These are phyloP conservation scores for Intellagama lesueurii DNA, from an alignment of 2,797 vertebrate genomes.

Conservation along the genomic window DNA sequence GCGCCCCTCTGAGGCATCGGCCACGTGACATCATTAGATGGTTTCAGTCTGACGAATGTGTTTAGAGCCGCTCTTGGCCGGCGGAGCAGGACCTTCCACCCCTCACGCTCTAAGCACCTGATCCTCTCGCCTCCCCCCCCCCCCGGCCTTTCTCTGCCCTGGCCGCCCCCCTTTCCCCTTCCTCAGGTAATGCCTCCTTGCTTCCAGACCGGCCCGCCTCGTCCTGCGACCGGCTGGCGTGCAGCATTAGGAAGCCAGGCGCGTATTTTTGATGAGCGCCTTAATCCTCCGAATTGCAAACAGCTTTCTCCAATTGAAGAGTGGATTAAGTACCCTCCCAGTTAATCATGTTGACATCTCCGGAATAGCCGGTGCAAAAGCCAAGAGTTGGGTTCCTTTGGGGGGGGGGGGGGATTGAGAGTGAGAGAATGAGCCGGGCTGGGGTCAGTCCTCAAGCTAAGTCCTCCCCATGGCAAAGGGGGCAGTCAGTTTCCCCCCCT, in stretches of 20 bases:
- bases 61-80: not conserved
- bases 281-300: conserved; percentile 74
- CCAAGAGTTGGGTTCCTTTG: conserved; percentile 23
- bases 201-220: too few relatives aligned
- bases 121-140: not conserved
- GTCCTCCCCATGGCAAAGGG: not conserved
- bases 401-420: not conserved
- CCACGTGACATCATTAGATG: too few relatives aligned
- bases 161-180: too few relatives aligned
- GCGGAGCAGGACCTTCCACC: not conserved
- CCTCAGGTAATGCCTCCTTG: not conserved
- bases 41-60: too few relatives aligned
- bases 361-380: conserved; percentile 47
- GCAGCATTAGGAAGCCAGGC: conserved; percentile 63
- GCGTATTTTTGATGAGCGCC: conserved; percentile 68
- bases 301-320: conserved; percentile 74
- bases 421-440: not conserved
- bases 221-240: too few relatives aligned
- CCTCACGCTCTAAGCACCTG: too few relatives aligned
- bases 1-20: too few relatives aligned
- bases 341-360: conserved; percentile 71
- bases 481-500: too few relatives aligned
- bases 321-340: conserved; percentile 67
- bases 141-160: too few relatives aligned
- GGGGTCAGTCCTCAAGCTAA: not conserved